A percentile compares a stretch with the other conserved stretches of the same genome.
These are phyloP conservation scores for Himalopsyche kuldschensis DNA, from an alignment of 2,888 invertebrate species.

Conservation along the genomic window DNA sequence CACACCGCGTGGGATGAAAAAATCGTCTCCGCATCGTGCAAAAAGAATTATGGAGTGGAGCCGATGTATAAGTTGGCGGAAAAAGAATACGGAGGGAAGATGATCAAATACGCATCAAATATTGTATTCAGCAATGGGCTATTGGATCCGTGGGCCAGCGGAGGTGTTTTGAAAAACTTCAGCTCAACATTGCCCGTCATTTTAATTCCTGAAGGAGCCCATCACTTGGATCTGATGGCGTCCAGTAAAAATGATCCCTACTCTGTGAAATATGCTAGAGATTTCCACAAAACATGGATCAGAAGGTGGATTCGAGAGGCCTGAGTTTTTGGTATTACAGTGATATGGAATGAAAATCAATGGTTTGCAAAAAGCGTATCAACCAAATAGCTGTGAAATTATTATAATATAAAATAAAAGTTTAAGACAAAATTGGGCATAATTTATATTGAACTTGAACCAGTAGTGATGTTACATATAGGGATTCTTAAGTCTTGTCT, in stretches of 20 bases:
- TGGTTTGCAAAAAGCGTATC: too few relatives aligned
- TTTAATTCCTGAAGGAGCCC: conserved; percentile 80
- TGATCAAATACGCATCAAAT: conserved; percentile 64
- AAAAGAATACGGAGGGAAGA: conserved; percentile 78
- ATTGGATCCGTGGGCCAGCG: conserved; percentile 85
- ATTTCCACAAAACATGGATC: conserved; percentile 55
- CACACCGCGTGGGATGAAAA: conserved; percentile 72
- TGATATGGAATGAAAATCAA: too few relatives aligned
- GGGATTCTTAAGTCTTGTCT: too few relatives aligned
- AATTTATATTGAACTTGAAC: too few relatives aligned
- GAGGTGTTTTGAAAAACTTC: conserved; percentile 73
- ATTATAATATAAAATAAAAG: too few relatives aligned
- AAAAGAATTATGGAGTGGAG: conserved; percentile 66
- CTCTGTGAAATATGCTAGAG: conserved; percentile 65
- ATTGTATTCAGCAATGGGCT: conserved; percentile 84
- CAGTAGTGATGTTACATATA: too few relatives aligned
- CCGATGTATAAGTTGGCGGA: conserved; percentile 70
- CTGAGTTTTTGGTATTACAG: background rate
- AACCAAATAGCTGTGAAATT: too few relatives aligned
- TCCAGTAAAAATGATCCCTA: conserved; percentile 65
- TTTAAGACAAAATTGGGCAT: too few relatives aligned
- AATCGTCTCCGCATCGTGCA: conserved; percentile 68
- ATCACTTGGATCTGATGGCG: conserved; percentile 80
- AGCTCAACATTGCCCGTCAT: conserved; percentile 69
- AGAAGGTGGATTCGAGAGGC: conserved; percentile 15